Evolutionary conservation across 2,888 invertebrate species (phyloP), one percentile per base, ranked within the genome.

Genomic region (Charanyca ferruginea): DNA sequence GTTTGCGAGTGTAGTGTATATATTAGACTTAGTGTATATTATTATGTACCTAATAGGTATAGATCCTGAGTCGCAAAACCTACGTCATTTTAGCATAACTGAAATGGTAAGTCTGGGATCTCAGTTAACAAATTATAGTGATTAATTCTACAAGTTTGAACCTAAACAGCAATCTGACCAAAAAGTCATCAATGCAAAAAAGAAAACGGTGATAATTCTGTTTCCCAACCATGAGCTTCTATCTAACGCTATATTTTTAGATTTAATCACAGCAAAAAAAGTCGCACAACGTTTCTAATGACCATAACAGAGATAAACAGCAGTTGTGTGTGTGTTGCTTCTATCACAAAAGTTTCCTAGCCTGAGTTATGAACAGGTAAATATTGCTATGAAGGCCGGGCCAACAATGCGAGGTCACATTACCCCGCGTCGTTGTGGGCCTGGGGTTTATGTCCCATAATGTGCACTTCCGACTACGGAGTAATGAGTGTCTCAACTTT

Each of bases 401-500:
- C 45, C 16, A 71, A 73, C 83, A 81, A 76, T 72, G 59, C 67
- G 64, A 38, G 38, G 59, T 25, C 53, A 69, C 61, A 64, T 62
- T 53, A 70, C 62, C 42, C 41, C 53, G 63, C 59, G 63, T 57
- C 79, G 69, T 73, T 83, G 77, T 71, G 72, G 54, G 41, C 28
- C 38, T 18, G 42, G 47, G 68, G 83, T 77, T 79, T 72, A 83
- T 73, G 52, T 53, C 51, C 18, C 57, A 57, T 78, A 73, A 80
- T 73, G 66, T 66, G 64, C 59, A 59, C 72, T 72, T 72, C 76
- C 68, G 41, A 66, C 58, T 63, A 18, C 49, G 18, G 49, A 76
- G 55, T 81, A 81, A 72, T 76, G 72, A 69, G 59, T 45, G 45
- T 52, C 55, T 62, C 47, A 69, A 79, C 79, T 81, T 79, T 63